Evolutionary conservation across 2,113 vertebrate species (phyloP), one percentile per base, ranked within the genome.

Genomic region (Oxyruncus cristatus): DNA sequence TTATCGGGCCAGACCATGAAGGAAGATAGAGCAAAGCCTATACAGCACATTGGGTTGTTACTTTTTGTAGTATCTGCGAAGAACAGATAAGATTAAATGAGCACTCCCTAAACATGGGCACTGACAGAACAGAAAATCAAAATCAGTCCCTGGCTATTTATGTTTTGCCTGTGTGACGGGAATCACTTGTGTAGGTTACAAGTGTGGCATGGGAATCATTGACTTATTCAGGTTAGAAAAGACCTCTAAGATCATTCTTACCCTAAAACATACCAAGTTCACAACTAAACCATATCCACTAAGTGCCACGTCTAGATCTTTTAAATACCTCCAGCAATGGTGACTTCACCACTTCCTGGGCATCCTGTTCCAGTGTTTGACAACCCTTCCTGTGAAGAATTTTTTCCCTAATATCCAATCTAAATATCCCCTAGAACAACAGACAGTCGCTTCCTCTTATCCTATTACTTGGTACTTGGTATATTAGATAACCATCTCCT

Each of bases 341-440:
- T 20, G 17, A 74, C 20, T n/a, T 46, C n/a, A 28, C 8, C 39
- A n/a, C 20, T 46, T 68, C 33, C 28, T 46, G 23, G 46, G 24
- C 8, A 82, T 13, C 12, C 49, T 89, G 20, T 82, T 39, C 53
- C 33, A 39, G 6, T 14, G 6, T 67, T 75, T 59, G 28, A 61
- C 23, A 12, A 28, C 13, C 23, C 39, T 61, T 82, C 10, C 0
- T 0, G 12, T 30, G 39, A 61, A 22, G 7, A 39, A 14, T 0
- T 35, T 61, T 61, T 61, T 75, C 47, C 13, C 46, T 61, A 35
- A 41, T 53, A 53, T 61, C 9, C 11, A 41, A 22, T 41, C 53
- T 61, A 68, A 82, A 47, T 7, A 61, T 53, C 16, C 13, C 7
- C 19, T 42, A 18, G n/a, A 18, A 28, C n/a, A 41, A 75, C 20